Conservation (phyloP, 2,113 vertebrate genomes). For the Myrmecophaga tridactyla region DNA sequence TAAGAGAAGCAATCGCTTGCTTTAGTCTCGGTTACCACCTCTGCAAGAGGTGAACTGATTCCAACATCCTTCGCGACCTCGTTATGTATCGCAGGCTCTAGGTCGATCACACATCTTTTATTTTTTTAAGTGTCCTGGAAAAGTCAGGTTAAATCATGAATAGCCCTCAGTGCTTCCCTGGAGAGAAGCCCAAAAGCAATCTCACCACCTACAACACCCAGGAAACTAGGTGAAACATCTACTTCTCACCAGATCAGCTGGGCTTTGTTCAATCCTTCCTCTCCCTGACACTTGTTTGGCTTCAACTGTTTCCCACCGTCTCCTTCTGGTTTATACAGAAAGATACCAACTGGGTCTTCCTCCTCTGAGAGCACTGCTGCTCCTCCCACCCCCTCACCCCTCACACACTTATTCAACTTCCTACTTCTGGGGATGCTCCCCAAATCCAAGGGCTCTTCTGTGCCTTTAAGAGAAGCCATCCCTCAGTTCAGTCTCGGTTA, state of each 20-base stretch:
- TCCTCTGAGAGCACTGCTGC: not conserved
- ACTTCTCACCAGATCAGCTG: not conserved
- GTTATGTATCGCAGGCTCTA: not conserved
- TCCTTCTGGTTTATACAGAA: not conserved
- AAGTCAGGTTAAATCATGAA: slow-evolving; percentile 6
- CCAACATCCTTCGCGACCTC: not conserved
- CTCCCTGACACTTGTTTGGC: not conserved
- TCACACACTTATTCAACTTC: not conserved
- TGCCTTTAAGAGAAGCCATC: not conserved
- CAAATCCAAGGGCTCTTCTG: not conserved
- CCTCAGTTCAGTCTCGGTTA: not conserved
- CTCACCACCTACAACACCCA: not conserved
- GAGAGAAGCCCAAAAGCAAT: not conserved
- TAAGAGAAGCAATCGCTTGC: no score
- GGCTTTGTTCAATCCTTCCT: not conserved
- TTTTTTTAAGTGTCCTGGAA: slow-evolving; percentile 34
- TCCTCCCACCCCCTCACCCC: no score
- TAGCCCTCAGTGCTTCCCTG: not conserved
- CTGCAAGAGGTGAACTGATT: no score
- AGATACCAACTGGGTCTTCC: not conserved
- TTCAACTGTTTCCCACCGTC: not conserved
- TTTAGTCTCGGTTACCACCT: no score
- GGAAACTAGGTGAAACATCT: not conserved
- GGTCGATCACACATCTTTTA: not conserved
- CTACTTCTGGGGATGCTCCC: not conserved